Evolutionary conservation across 2,797 vertebrate species (phyloP).

Genomic region (Brachyrhaphis roseni): DNA sequence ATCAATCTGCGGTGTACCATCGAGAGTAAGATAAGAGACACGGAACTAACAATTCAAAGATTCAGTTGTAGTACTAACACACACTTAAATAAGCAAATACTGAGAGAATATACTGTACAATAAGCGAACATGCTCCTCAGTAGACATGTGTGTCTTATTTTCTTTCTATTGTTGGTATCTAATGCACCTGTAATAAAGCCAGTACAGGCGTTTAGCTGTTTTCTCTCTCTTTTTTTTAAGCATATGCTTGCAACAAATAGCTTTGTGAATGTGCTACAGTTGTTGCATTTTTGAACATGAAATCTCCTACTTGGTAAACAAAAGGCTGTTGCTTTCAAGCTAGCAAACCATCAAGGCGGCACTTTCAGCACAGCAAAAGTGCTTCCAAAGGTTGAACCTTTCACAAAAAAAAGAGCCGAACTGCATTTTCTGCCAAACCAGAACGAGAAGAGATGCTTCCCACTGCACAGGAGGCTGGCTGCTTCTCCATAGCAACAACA

Average conservation of each 20-base stretch:
- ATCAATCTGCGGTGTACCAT: not conserved
- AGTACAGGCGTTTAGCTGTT: not conserved
- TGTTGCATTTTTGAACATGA: conserved; percentile 1
- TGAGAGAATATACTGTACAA: not conserved
- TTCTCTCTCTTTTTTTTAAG: not conserved
- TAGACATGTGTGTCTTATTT: not conserved
- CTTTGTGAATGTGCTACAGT: not conserved
- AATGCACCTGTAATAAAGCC: not conserved
- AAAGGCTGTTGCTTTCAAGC: conserved; percentile 10
- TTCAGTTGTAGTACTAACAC: not conserved
- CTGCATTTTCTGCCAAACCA: conserved; percentile 9
- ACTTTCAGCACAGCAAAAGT: conserved; percentile 23
- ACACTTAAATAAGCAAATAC: not conserved
- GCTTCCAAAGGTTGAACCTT: conserved; percentile 41
- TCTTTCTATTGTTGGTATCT: not conserved
- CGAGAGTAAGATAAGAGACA: not conserved
- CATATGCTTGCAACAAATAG: not conserved
- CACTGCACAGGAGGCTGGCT: conserved; percentile 23
- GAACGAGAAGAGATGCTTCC: conserved; percentile 28
- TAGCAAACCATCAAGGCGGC: conserved; percentile 10
- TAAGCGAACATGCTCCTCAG: not conserved
- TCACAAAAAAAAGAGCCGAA: conserved; percentile 13
- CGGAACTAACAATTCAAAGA: not conserved
- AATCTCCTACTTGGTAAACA: conserved; percentile 4
- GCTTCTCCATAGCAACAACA: conserved; percentile 28